These are phyloP conservation scores for Rhinopithecus roxellana DNA, from an alignment of 2,113 vertebrate genomes.

Conservation along the genomic window DNA sequence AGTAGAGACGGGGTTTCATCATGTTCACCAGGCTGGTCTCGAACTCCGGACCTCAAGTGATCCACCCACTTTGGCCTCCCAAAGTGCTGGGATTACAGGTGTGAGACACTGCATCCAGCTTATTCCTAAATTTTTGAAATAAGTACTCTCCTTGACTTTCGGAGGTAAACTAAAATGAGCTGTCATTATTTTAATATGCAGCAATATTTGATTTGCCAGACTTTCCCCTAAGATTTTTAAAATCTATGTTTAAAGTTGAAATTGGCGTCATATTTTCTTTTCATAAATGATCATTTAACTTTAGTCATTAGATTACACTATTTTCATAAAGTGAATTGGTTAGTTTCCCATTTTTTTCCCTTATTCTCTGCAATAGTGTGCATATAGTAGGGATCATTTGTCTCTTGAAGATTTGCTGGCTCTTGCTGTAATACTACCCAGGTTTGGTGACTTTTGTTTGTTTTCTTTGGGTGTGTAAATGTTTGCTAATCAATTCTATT, in stretches of 20 bases:
- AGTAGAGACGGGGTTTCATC: too few species aligned
- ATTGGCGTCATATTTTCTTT: not conserved
- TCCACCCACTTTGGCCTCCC: too few species aligned
- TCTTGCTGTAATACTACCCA: accelerated
- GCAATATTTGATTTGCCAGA: not conserved
- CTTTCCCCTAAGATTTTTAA: not conserved
- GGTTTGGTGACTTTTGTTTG: not conserved
- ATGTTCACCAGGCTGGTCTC: too few species aligned
- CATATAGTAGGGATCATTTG: accelerated
- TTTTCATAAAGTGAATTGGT: not conserved
- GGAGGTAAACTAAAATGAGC: not conserved
- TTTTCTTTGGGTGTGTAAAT: accelerated
- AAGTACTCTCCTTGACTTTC: too few species aligned
- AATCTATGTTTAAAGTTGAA: not conserved
- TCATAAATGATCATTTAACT: not conserved
- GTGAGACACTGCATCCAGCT: too few species aligned
- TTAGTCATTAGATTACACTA: accelerated
- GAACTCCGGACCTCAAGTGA: too few species aligned
- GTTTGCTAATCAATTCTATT: not conserved
- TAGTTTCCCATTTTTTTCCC: accelerated
- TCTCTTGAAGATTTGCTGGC: not conserved
- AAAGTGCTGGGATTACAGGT: too few species aligned
- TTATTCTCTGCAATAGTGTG: too few species aligned
- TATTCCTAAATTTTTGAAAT: not conserved
- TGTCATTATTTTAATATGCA: not conserved